Evolutionary conservation across 2,797 vertebrate species (phyloP).

Genomic region (Gymnothorax reevesii): DNA sequence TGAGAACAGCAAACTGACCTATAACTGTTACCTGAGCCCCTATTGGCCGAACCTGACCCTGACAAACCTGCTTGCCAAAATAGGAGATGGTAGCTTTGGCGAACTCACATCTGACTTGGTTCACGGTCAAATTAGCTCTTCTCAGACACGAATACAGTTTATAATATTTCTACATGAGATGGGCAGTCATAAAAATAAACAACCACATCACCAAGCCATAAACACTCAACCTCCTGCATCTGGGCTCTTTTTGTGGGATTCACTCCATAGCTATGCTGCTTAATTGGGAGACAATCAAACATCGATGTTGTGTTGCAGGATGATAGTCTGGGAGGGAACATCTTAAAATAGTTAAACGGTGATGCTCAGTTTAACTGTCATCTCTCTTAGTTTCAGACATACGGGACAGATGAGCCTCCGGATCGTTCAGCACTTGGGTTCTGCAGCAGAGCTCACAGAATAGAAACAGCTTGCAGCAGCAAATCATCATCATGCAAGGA

Average conservation of each 20-base stretch:
- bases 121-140: constrained; percentile 18
- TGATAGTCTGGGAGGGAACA: no score
- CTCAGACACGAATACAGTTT: neutral
- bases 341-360: neutral
- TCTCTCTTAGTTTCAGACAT: neutral
- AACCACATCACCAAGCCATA: constrained; percentile 16
- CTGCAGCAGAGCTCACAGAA: no score
- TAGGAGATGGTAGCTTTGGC: neutral
- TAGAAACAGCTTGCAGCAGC: neutral
- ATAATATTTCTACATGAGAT: neutral
- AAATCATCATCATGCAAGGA: no score
- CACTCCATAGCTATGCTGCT: constrained; percentile 18
- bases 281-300: neutral
- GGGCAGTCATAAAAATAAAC: neutral
- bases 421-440: no score
- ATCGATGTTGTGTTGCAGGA: no score
- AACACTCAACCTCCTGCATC: neutral
- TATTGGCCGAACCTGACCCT: neutral
- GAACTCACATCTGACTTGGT: constrained; percentile 18
- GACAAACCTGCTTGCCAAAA: neutral
- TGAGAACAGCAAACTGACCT: neutral
- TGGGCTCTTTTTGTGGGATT: neutral
- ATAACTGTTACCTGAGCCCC: neutral
- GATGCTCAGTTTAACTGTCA: neutral
- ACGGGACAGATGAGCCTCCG: neutral